phyloP scores from a whole-genome alignment of 2,797 vertebrate species.

The Forpus xanthops region DNA sequence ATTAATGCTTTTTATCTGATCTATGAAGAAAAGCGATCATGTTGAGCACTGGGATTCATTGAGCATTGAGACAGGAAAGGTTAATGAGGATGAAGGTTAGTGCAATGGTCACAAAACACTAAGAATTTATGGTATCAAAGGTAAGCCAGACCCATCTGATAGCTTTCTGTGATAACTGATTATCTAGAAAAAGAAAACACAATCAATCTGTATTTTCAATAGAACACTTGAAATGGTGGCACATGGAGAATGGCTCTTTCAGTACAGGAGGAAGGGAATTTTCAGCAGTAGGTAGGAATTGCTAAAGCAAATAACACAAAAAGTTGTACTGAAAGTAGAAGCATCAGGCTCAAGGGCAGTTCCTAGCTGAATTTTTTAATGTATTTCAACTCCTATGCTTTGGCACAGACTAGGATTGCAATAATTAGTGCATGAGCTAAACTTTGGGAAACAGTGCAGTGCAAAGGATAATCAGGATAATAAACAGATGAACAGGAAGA shows the following conservation, averaged over 20 bases:
- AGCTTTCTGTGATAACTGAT: neutral
- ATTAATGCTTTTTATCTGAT: neutral
- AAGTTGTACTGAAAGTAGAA: neutral
- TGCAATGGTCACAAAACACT: neutral
- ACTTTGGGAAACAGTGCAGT: neutral
- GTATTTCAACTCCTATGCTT: neutral
- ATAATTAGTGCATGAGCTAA: neutral
- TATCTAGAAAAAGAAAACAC: neutral
- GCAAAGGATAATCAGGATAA: neutral
- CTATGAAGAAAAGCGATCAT: neutral
- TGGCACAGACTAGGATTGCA: neutral
- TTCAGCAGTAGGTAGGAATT: neutral
- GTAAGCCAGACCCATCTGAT: neutral
- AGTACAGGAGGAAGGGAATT: neutral
- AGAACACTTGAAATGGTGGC: neutral
- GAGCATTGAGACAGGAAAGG: neutral
- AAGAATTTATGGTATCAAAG: neutral
- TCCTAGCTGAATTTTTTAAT: neutral
- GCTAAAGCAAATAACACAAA: neutral
- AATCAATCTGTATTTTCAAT: neutral
- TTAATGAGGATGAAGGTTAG: neutral
- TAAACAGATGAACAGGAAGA: conserved; percentile 5
- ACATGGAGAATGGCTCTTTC: neutral
- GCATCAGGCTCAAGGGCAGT: neutral
- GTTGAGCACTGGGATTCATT: neutral